Percentiles rank a stretch among this genome's conserved stretches.
Conservation (phyloP, 2,888 invertebrate genomes). For the Macropis europaea region DNA sequence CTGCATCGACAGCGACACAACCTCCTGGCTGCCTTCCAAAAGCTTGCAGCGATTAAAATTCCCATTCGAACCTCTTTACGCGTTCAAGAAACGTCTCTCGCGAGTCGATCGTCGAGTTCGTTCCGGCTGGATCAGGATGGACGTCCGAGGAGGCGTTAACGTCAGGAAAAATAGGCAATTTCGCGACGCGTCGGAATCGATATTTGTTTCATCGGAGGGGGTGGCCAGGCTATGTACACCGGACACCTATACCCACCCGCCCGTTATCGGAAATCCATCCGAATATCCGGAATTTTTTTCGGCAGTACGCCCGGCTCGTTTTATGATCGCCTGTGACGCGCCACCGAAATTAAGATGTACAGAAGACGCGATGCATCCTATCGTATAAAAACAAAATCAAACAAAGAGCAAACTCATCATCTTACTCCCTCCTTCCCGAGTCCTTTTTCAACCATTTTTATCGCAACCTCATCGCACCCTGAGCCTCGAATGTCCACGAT, state of each 20-base stretch:
- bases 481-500: background rate
- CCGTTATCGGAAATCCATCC: constrained; percentile 60
- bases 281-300: constrained; percentile 64
- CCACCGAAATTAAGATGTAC: constrained; percentile 56
- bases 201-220: constrained; percentile 29
- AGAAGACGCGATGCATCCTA: constrained; percentile 40
- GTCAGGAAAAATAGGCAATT: constrained; percentile 16
- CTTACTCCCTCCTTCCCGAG: background rate
- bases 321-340: constrained; percentile 62
- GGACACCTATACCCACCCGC: constrained; percentile 12
- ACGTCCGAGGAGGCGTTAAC: constrained; percentile 2
- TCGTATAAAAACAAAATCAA: background rate
- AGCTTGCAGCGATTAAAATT: background rate
- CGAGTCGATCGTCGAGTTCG: too few species aligned
- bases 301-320: constrained; percentile 37
- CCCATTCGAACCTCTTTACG: background rate
- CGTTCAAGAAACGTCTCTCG: background rate
- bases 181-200: constrained; percentile 32
- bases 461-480: too few species aligned
- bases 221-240: constrained; percentile 4
- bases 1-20: constrained; percentile 8
- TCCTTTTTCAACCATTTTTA: background rate
- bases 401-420: background rate
- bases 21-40: background rate
- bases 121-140: too few species aligned